phyloP scores from a whole-genome alignment of 1,140 invertebrate genomes.

The Neocloeon triangulifer region DNA sequence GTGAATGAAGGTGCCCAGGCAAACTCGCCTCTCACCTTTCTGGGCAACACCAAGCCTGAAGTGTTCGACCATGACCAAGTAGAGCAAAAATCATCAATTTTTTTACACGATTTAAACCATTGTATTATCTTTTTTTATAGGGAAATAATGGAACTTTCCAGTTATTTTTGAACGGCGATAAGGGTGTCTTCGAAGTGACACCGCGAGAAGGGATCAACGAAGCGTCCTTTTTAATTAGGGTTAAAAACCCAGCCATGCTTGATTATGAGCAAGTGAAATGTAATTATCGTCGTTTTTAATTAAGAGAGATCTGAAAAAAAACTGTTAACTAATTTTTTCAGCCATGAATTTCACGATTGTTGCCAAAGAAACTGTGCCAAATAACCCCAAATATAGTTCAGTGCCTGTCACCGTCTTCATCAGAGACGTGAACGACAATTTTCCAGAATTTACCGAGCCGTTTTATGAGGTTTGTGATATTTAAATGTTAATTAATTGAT shows the following conservation, averaged over 20 bases:
- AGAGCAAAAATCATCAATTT: conserved; percentile 9
- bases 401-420: conserved; percentile 68
- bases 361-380: conserved; percentile 56
- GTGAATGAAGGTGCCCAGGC: conserved; percentile 78
- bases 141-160: conserved; percentile 83
- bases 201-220: conserved; percentile 76
- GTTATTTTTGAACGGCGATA: conserved; percentile 53
- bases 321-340: conserved; percentile 17
- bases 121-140: conserved; percentile 21
- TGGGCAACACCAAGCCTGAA: conserved; percentile 56
- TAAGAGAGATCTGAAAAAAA: too few species aligned
- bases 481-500: background rate
- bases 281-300: conserved; percentile 10
- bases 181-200: conserved; percentile 71
- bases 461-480: conserved; percentile 35
- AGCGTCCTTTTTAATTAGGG: conserved; percentile 72
- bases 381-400: conserved; percentile 47
- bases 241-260: conserved; percentile 57
- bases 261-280: conserved; percentile 61
- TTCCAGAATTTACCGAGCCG: conserved; percentile 61
- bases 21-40: conserved; percentile 72
- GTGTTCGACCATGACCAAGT: conserved; percentile 85
- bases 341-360: conserved; percentile 67
- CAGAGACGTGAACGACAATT: conserved; percentile 83
- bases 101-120: conserved; percentile 1